Percentiles rank a stretch among this genome's conserved stretches.
phyloP scores from a whole-genome alignment of 2,797 vertebrate species.

The Sparus aurata region DNA sequence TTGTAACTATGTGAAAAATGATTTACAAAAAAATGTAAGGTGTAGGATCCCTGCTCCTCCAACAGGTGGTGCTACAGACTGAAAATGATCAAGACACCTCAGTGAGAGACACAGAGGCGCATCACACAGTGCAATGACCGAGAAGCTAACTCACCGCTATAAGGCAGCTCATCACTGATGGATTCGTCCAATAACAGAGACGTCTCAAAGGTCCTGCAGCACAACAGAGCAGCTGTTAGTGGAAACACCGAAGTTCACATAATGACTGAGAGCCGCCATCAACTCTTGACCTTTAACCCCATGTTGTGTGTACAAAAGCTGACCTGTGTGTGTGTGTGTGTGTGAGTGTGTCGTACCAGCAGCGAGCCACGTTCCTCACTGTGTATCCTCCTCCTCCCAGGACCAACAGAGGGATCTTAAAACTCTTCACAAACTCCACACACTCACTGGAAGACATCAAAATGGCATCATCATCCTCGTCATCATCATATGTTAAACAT shows the following conservation, averaged over 20 bases:
- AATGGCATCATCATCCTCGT: background rate
- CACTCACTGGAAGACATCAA: slow-evolving; percentile 88
- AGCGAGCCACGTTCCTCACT: slow-evolving; percentile 96
- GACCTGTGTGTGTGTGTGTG: background rate
- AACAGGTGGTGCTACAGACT: slow-evolving; percentile 10
- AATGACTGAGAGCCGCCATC: background rate
- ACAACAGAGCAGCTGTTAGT: slow-evolving; percentile 1
- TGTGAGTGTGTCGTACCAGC: slow-evolving; percentile 87
- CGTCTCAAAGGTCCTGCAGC: slow-evolving; percentile 94
- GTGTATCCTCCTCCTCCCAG: slow-evolving; percentile 98
- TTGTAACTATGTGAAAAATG: background rate
- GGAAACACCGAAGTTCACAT: background rate
- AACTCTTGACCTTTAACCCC: background rate
- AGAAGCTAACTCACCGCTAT: slow-evolving; percentile 86
- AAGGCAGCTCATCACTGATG: slow-evolving; percentile 97
- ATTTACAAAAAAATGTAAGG: background rate
- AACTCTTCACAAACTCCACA: slow-evolving; percentile 98
- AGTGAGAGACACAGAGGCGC: background rate
- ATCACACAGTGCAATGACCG: too few relatives aligned
- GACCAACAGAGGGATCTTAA: slow-evolving; percentile 96
- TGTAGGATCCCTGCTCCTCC: background rate
- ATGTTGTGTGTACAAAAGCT: too few relatives aligned
- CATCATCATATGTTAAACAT: background rate
- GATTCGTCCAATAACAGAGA: slow-evolving; percentile 95
- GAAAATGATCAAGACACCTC: background rate